Evolutionary conservation across 2,888 invertebrate genomes (phyloP), one percentile per base, ranked within the genome.

Genomic region (Yponomeuta sedellus): DNA sequence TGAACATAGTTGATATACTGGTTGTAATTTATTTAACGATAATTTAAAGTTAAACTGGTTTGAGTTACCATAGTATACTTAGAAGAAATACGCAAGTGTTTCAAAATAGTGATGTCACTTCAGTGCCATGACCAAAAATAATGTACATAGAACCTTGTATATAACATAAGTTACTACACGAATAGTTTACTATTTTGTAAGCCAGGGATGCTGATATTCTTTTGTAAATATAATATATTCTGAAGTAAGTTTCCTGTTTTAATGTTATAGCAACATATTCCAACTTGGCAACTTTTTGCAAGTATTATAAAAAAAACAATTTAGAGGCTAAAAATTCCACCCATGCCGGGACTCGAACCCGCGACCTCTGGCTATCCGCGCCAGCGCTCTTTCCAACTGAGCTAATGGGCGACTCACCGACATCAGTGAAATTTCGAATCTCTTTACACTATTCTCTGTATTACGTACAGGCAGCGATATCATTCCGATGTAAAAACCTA

Each of bases 191-290:
- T 52, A 52, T 52, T 52, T 12, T 52, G 44, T 52, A 52, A 16
- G 44, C 44, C 44, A 12, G 16, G 44, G 44, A 44, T 16, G 16
- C 44, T 44, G 44, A 52, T 52, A 44, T 10, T 44, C 10, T 44
- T 44, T 52, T 52, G 0, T 52, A 52, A 52, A 52, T 52, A 52
- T 16, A 52, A 6, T 52, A 52, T 52, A 16, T 16, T 16, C 44
- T 52, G 44, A 52, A 52, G 44, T 52, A 52, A 52, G 44, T 52
- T 52, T 52, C 44, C 44, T 52, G 44, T 52, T 52, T 52, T 52
- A 52, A 52, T 52, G 12, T 52, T 16, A 52, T 52, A 16, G 44
- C 44, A 52, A 52, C 44, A 12, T 16, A 1, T 52, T 16, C 44
- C 44, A 52, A 52, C 16, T 16, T 5, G 3, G 16, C 44, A 16